Percentiles rank a stretch among this genome's conserved stretches.
These are phyloP conservation scores for Oreochromis aureus DNA, from an alignment of 2,113 vertebrate genomes.

Conservation along the genomic window DNA sequence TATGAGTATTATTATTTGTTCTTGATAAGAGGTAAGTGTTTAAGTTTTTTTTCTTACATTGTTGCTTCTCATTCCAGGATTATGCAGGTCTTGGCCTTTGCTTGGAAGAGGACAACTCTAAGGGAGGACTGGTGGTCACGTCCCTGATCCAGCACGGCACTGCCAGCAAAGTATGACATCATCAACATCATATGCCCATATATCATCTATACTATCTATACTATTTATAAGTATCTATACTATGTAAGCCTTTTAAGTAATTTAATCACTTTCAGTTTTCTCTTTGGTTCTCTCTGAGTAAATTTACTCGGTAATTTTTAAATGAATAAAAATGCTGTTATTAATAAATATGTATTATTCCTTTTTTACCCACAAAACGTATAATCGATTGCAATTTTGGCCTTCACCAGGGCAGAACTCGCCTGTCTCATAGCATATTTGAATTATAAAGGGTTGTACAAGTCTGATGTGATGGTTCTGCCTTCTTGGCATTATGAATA, in stretches of 20 bases:
- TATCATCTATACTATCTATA: background rate
- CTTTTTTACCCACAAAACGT: background rate
- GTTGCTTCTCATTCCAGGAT: slow-evolving; percentile 65
- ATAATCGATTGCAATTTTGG: background rate
- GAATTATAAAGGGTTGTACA: background rate
- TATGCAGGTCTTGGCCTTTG: slow-evolving; percentile 78
- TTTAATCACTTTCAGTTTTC: background rate
- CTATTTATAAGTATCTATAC: background rate
- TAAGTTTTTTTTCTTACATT: background rate
- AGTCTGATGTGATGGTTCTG: background rate
- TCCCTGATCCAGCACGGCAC: slow-evolving; percentile 77
- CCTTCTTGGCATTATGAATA: background rate
- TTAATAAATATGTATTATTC: background rate
- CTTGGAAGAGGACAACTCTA: slow-evolving; percentile 76
- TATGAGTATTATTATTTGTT: background rate
- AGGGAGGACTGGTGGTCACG: slow-evolving; percentile 71
- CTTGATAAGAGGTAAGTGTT: background rate
- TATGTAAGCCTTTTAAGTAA: background rate
- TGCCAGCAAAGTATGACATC: slow-evolving; percentile 76
- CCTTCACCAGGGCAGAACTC: background rate
- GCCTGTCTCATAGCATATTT: background rate
- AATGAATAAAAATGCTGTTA: background rate
- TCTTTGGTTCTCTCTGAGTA: background rate
- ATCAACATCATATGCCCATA: background rate
- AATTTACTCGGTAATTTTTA: background rate